These are phyloP conservation scores for Falco punctatus DNA, from an alignment of 2,113 vertebrate genomes.

Conservation along the genomic window DNA sequence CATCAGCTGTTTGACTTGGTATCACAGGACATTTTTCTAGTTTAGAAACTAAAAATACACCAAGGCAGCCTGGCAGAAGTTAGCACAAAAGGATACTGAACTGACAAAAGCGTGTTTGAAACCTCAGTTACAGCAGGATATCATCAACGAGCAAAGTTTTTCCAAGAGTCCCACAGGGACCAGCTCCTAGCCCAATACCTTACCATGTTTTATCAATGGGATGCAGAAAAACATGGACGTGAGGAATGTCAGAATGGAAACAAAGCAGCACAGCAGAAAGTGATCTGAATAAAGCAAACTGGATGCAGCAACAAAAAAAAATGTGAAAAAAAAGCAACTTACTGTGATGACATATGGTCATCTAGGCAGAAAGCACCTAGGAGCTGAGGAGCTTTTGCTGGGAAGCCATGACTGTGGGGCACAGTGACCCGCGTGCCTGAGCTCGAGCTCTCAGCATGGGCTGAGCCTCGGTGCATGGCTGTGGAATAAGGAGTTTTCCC, in stretches of 20 bases:
- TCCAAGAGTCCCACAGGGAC: background rate
- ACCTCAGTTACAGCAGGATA: background rate
- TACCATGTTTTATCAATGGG: background rate
- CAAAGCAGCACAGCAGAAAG: background rate
- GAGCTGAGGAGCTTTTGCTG: background rate
- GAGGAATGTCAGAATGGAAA: background rate
- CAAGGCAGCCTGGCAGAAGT: background rate
- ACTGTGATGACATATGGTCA: background rate
- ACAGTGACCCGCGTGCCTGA: background rate
- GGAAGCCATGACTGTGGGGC: background rate
- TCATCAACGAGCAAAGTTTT: background rate
- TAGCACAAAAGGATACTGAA: background rate
- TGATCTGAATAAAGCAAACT: background rate
- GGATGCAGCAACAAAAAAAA: background rate
- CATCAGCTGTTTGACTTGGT: background rate
- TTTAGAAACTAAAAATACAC: background rate
- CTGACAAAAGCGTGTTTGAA: background rate
- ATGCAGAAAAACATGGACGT: background rate
- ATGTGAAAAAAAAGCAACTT: background rate
- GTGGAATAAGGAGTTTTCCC: background rate
- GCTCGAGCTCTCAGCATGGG: background rate
- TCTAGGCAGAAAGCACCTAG: background rate
- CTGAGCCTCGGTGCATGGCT: rapidly evolving
- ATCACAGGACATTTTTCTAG: background rate
- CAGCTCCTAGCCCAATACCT: background rate